Conservation (phyloP, 2,113 vertebrate genomes). For the Dromaius novaehollandiae region DNA sequence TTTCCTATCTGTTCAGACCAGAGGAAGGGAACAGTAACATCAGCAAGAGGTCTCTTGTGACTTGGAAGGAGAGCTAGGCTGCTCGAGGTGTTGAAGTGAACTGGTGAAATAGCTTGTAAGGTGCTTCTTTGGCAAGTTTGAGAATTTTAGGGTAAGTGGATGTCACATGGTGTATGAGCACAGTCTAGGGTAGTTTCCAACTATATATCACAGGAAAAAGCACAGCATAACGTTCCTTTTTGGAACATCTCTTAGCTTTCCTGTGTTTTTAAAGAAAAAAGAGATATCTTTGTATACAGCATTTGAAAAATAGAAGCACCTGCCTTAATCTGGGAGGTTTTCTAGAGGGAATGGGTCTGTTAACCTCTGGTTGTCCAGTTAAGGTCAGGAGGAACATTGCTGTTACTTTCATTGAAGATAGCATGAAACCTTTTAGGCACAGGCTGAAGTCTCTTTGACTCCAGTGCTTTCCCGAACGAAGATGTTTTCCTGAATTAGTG, state of each 20-base stretch:
- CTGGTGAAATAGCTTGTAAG: neutral
- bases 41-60: neutral
- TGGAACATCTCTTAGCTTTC: neutral
- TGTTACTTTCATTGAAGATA: neutral
- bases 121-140: neutral
- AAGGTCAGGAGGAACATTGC: neutral
- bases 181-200: neutral
- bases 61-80: neutral
- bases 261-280: neutral
- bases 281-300: neutral
- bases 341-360: neutral
- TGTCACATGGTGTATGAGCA: neutral
- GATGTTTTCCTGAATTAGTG: neutral
- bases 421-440: neutral
- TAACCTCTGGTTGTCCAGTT: neutral
- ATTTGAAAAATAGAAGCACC: neutral
- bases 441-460: neutral
- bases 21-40: neutral
- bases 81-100: neutral
- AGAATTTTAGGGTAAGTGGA: neutral
- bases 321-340: neutral
- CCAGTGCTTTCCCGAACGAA: neutral
- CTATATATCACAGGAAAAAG: neutral
- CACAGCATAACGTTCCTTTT: neutral
- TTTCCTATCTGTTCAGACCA: neutral